phyloP scores from a whole-genome alignment of 2,888 invertebrate genomes.

The Rhodophaea formosa region DNA sequence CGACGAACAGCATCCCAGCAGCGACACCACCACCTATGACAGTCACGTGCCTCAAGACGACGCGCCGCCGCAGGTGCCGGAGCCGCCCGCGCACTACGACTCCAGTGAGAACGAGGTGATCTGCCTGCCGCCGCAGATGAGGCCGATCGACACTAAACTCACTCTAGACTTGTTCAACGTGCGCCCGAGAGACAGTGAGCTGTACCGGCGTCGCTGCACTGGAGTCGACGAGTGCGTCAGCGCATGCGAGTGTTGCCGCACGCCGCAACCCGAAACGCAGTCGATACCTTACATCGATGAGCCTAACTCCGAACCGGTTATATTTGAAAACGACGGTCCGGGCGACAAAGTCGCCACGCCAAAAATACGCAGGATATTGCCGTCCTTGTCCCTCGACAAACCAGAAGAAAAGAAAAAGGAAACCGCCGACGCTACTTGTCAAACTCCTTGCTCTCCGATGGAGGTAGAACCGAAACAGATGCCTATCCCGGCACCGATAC shows the following conservation, averaged over 20 bases:
- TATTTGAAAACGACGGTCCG: conserved; percentile 64
- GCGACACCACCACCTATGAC: conserved; percentile 38
- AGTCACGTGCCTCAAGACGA: conserved; percentile 39
- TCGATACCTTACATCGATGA: conserved; percentile 75
- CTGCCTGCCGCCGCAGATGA: conserved; percentile 66
- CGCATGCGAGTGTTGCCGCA: conserved; percentile 73
- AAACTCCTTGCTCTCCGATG: conserved; percentile 58
- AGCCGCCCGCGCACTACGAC: conserved; percentile 51
- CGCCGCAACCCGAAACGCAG: conserved; percentile 66
- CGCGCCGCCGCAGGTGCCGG: conserved; percentile 51
- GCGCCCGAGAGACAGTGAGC: conserved; percentile 42
- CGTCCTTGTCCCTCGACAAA: conserved; percentile 65
- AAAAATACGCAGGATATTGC: conserved; percentile 68
- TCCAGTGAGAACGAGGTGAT: conserved; percentile 57
- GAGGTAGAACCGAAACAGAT: conserved; percentile 35
- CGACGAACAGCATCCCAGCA: conserved; percentile 50
- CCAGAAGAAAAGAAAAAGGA: conserved; percentile 51
- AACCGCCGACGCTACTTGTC: conserved; percentile 66
- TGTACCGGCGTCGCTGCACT: conserved; percentile 58
- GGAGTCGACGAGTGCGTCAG: conserved; percentile 67
- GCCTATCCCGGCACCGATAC: conserved; percentile 32
- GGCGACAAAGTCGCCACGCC: conserved; percentile 58
- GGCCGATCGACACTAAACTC: conserved; percentile 64
- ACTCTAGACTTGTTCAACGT: conserved; percentile 61
- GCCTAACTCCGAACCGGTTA: conserved; percentile 67